These are phyloP conservation scores for Epicampocera succincta DNA, from an alignment of 2,888 invertebrate species.

Conservation along the genomic window DNA sequence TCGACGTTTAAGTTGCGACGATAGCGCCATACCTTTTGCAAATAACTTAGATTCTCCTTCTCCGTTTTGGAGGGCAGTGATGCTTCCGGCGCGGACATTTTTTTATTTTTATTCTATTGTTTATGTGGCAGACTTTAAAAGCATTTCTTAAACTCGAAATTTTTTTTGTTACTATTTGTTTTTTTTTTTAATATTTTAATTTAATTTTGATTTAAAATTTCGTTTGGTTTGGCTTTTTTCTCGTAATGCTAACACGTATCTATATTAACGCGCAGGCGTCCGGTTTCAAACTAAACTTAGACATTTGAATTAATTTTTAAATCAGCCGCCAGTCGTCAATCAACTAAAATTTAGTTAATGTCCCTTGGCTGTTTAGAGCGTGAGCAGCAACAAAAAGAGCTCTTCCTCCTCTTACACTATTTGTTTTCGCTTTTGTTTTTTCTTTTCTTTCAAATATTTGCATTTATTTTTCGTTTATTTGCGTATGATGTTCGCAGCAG, in stretches of 20 bases:
- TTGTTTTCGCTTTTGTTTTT: conserved; percentile 38
- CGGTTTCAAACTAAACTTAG: conserved; percentile 65
- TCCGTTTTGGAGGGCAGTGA: conserved; percentile 34
- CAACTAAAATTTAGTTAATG: conserved; percentile 14
- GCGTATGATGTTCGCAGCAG: too few relatives aligned
- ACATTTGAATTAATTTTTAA: conserved; percentile 58
- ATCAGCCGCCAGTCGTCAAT: conserved; percentile 4
- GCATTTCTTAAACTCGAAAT: too few relatives aligned
- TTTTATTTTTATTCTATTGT: background rate
- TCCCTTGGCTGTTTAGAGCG: conserved; percentile 17
- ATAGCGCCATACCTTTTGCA: conserved; percentile 78
- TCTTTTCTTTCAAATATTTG: conserved; percentile 23
- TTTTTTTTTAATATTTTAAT: background rate
- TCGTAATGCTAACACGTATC: background rate
- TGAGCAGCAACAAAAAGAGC: background rate
- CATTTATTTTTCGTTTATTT: background rate
- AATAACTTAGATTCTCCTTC: conserved; percentile 74
- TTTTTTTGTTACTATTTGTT: background rate
- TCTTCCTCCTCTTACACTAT: conserved; percentile 30
- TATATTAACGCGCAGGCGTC: conserved; percentile 65
- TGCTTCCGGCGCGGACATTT: conserved; percentile 39
- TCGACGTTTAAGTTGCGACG: conserved; percentile 79
- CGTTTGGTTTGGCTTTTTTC: conserved; percentile 3
- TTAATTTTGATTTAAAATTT: background rate
- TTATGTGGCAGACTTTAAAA: too few relatives aligned